A percentile compares a stretch with the other conserved stretches of the same genome.
These are phyloP conservation scores for Apantesis nais DNA, from an alignment of 2,888 invertebrate genomes.

Conservation along the genomic window DNA sequence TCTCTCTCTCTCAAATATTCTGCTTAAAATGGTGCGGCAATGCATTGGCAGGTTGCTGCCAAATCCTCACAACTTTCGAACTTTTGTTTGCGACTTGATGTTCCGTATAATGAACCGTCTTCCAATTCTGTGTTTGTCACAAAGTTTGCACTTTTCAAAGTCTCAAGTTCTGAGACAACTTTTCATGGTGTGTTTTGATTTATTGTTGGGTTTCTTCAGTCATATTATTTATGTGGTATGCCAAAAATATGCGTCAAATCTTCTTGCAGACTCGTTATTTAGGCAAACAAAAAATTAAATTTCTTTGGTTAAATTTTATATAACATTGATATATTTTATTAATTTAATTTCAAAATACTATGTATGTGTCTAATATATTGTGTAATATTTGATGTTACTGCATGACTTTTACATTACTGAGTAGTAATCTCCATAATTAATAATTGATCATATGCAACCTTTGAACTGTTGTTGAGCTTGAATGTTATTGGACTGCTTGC, in stretches of 20 bases:
- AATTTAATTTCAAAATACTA: not conserved
- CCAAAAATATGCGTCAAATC: not conserved
- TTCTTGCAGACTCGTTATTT: not conserved
- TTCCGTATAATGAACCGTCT: conserved; percentile 44
- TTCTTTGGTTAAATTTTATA: not conserved
- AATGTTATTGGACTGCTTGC: no score
- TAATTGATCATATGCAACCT: no score
- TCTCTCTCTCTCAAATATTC: conserved; percentile 1
- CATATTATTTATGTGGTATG: not conserved
- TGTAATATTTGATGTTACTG: no score
- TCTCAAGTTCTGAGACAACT: conserved; percentile 31
- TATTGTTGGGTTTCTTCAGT: conserved; percentile 11
- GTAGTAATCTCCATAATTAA: no score
- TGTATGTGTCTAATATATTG: not conserved
- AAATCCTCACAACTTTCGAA: conserved; percentile 27
- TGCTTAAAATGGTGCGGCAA: not conserved
- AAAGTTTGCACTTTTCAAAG: conserved; percentile 39
- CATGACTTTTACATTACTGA: no score
- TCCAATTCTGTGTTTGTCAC: conserved; percentile 38
- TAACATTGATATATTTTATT: not conserved
- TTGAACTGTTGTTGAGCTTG: no score
- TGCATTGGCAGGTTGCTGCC: conserved; percentile 18
- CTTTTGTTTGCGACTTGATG: conserved; percentile 35
- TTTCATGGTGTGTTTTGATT: conserved; percentile 25
- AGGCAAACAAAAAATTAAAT: not conserved